phyloP scores from a whole-genome alignment of 1,140 invertebrate species.

The Leptonema lineaticorne region DNA sequence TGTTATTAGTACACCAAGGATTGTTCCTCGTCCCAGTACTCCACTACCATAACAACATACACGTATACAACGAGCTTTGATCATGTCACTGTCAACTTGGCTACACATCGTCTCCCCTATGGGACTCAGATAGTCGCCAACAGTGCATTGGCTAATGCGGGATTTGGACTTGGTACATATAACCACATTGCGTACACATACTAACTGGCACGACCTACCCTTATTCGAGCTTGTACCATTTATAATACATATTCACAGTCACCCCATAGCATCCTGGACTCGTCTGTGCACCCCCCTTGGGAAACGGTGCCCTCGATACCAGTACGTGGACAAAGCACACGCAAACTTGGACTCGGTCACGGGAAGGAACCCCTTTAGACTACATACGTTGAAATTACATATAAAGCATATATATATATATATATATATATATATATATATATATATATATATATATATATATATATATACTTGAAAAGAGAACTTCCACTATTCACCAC shows the following conservation, averaged over 20 bases:
- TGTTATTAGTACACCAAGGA: too few relatives aligned
- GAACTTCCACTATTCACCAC: too few relatives aligned
- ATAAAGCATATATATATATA: too few relatives aligned
- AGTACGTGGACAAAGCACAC: neutral
- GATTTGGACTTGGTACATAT: conserved; percentile 4
- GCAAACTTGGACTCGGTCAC: too few relatives aligned
- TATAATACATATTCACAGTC: neutral
- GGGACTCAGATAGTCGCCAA: conserved; percentile 23
- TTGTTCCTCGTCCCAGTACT: too few relatives aligned
- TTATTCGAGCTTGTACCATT: neutral
- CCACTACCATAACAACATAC: too few relatives aligned
- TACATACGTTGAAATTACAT: too few relatives aligned
- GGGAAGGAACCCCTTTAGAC: too few relatives aligned
- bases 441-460: too few relatives aligned
- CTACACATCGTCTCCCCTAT: conserved; percentile 12
- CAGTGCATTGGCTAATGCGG: conserved; percentile 20
- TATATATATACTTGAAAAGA: too few relatives aligned
- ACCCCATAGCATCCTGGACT: neutral
- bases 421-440: too few relatives aligned
- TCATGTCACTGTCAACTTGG: conserved; percentile 27
- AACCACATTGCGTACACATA: neutral
- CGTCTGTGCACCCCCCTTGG: neutral
- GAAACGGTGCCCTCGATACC: neutral
- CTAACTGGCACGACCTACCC: neutral
- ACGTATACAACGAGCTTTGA: neutral